Evolutionary conservation across 2,113 vertebrate species (phyloP), one percentile per base, ranked within the genome.

Genomic region (Saccopteryx leptura): DNA sequence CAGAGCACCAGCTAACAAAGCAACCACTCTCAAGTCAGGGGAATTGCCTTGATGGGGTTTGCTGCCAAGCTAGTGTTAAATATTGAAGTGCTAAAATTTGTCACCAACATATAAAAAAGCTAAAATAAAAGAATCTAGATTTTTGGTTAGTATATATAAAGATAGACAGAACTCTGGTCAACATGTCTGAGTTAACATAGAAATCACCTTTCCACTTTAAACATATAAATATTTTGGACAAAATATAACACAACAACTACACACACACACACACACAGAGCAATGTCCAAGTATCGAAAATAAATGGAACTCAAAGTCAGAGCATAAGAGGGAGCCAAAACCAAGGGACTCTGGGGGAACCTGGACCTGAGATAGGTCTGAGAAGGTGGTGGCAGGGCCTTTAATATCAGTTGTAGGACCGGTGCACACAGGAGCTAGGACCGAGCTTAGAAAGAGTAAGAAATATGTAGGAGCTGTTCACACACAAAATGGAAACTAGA

Each of bases 211-310:
- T 18, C 1, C 54, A 52, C 24, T 23, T 82, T 63, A 88, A 85
- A 91, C 15, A 76, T 19, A 56, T n/a, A 94, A 61, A 76, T 48
- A 93, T 84, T 65, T 33, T 91, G 14, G 48, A 80, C 46, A 93
- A 90, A 93, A 63, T 31, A 54, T 83, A 71, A 56, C 18, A 69
- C 18, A 81, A 61, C 12, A 78, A 28, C 52, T 5, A 79, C 61
- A 76, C 60, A 79, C 48, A 78, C 11, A 50, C 13, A 68, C 58
- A 61, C 28, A 54, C 9, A 54, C 50, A 78, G 31, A 11, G 18
- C 2, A 91, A 18, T n/a, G 4, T 21, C 33, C 58, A 66, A 76
- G 26, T 28, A 31, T 9, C 39, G 4, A 74, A 91, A 75, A 81
- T n/a, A 91, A 88, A 93, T 28, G 11, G 58, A 76, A 69, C 24